Evolutionary conservation across 2,797 vertebrate species (phyloP), one percentile per base, ranked within the genome.

Genomic region (Helarctos malayanus): DNA sequence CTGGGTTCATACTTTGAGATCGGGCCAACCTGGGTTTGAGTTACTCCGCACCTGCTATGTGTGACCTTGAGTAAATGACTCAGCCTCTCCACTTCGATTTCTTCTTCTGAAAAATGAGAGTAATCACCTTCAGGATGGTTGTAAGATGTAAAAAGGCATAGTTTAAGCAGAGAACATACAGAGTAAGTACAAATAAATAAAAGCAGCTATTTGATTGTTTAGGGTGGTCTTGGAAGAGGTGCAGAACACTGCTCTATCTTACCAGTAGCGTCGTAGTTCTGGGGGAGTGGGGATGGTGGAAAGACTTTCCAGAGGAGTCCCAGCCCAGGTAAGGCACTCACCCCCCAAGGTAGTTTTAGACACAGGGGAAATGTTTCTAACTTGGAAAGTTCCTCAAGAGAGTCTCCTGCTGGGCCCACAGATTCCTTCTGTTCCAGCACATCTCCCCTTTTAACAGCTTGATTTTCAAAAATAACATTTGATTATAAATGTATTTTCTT

Each of bases 241-340:
- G 29, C 15, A 3, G 16, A 23, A 49, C 56, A 38, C 68, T 9
- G 65, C 65, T 41, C 15, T 13, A 2, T 1, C 25, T 63, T n/a
- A 23, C 32, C 54, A 12, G 12, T 18, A 4, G 8, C 19, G 15
- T 14, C 2, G 65, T 25, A 5, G 38, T 23, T 16, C 13, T 25
- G 45, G 19, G 1, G 13, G 5, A 38, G n/a, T 0, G 4, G 18
- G 18, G 18, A 41, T 41, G 32, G 27, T 0, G 7, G 18, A 15
- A 35, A 38, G 57, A 4, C 32, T 49, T 71, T 15, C 27, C 29
- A 29, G 59, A 25, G 27, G 16, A 45, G 23, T 29, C 49, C 23
- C 14, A n/a, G 27, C 41, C 18, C 12, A 29, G 16, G 54, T 13
- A 35, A 23, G 52, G 14, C 32, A 32, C 5, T 29, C 16, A 82